Evolutionary conservation across 2,888 invertebrate genomes (phyloP).

Genomic region (Sesamia inferens): DNA sequence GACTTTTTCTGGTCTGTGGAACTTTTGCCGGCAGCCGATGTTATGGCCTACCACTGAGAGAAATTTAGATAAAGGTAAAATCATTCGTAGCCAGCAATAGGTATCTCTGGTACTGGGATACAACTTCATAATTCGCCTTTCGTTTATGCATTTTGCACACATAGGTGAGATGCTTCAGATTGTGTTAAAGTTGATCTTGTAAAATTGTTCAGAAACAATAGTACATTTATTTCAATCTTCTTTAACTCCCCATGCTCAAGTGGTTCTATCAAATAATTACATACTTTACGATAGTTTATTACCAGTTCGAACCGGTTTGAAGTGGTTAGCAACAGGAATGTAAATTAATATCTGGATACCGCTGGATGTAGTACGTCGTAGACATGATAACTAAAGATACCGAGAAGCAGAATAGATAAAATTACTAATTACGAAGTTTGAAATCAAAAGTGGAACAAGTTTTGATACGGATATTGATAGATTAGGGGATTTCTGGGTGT

Average conservation of each 20-base stretch:
- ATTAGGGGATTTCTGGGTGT: slow-evolving; percentile 12
- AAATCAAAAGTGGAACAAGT: slow-evolving; percentile 46
- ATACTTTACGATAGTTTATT: slow-evolving; percentile 38
- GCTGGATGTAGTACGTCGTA: slow-evolving; percentile 23
- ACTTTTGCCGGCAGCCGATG: not conserved
- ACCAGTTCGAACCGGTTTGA: slow-evolving; percentile 32
- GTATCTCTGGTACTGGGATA: too few species aligned
- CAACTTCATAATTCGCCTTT: too few species aligned
- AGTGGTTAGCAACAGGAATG: slow-evolving; percentile 31
- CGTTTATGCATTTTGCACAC: too few species aligned
- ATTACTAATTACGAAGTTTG: slow-evolving; percentile 28
- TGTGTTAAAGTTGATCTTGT: too few species aligned
- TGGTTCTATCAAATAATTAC: slow-evolving; percentile 50
- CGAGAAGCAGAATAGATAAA: slow-evolving; percentile 34
- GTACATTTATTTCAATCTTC: slow-evolving; percentile 20
- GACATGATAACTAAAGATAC: slow-evolving; percentile 31
- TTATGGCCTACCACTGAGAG: too few species aligned
- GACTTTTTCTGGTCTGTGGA: too few species aligned
- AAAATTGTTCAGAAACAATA: not conserved
- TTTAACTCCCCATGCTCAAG: slow-evolving; percentile 1
- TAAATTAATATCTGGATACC: slow-evolving; percentile 50
- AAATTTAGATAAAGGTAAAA: too few species aligned
- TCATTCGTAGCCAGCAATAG: too few species aligned
- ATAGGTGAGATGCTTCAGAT: too few species aligned
- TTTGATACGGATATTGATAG: slow-evolving; percentile 35